Evolutionary conservation across 2,113 vertebrate genomes (phyloP), one percentile per base, ranked within the genome.

Genomic region (Struthio camelus): DNA sequence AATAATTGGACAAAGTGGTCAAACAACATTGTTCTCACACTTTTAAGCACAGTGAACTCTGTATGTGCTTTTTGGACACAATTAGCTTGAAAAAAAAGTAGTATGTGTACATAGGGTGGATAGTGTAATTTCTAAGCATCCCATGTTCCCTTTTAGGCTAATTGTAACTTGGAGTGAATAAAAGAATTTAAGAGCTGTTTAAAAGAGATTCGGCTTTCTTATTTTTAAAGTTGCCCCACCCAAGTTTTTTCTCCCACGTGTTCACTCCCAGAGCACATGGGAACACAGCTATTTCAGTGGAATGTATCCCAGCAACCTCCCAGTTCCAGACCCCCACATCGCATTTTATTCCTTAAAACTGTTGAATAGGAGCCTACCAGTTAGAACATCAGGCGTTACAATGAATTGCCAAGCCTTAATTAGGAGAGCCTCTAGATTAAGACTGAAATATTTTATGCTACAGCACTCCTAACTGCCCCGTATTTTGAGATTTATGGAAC

Each of bases 181-280:
- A 30, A 92, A 61, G 7, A 86, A 76, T 71, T 78, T 78, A 80
- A 92, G 20, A 5, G 16, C 44, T 77, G 20, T 78, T 91, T 81
- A 53, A 78, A 77, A 48, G 14, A 93, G 72, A 91, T 67, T 9
- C 25, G 71, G 50, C 24, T 54, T 88, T 80, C 73, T 80, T 91
- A 66, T 73, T 91, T 70, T 79, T 66, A 62, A 91, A 83, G 42
- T 67, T 85, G 79, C 79, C 67, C 70, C 86, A 92, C 90, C 80
- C 92, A 89, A 34, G 14, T 89, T 94, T 80, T 93, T 24, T 91
- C 70, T 87, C 78, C 66, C 89, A 89, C 75, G 85, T 36, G 77
- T 82, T 77, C 51, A 89, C 58, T 69, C 24, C 25, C 58, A 85
- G 71, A 87, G 65, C 67, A 87, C 30, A 77, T 42, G 56, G 81